Evolutionary conservation across 2,113 vertebrate species (phyloP).

Genomic region (Rissa tridactyla): DNA sequence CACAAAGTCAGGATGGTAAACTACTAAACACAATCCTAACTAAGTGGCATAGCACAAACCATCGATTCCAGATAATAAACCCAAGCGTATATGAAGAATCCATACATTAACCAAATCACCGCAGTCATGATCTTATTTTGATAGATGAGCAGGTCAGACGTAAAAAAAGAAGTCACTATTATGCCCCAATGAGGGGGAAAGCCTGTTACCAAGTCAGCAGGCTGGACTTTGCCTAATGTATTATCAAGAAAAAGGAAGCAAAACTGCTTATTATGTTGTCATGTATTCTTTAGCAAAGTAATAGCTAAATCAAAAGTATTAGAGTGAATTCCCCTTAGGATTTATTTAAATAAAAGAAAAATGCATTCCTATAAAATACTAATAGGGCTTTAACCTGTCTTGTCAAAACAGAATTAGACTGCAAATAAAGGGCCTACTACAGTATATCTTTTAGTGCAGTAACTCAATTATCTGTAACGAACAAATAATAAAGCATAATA

Average conservation of each 20-base stretch:
- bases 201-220: neutral
- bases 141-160: neutral
- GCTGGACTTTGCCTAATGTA: neutral
- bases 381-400: neutral
- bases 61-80: neutral
- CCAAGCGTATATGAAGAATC: neutral
- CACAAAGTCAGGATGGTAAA: neutral
- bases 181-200: neutral
- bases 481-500: neutral
- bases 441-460: neutral
- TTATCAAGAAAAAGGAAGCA: neutral
- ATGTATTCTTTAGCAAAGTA: neutral
- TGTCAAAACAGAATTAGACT: slow-evolving; percentile 9
- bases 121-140: neutral
- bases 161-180: neutral
- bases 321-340: neutral
- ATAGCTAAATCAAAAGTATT: neutral
- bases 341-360: neutral
- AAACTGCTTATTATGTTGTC: neutral
- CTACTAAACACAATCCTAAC: neutral
- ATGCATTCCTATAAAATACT: neutral
- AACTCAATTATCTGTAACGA: neutral
- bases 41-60: neutral
- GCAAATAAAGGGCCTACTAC: neutral
- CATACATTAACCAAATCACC: neutral